phyloP scores from a whole-genome alignment of 2,888 invertebrate species.

The Metallyticus violacea region DNA sequence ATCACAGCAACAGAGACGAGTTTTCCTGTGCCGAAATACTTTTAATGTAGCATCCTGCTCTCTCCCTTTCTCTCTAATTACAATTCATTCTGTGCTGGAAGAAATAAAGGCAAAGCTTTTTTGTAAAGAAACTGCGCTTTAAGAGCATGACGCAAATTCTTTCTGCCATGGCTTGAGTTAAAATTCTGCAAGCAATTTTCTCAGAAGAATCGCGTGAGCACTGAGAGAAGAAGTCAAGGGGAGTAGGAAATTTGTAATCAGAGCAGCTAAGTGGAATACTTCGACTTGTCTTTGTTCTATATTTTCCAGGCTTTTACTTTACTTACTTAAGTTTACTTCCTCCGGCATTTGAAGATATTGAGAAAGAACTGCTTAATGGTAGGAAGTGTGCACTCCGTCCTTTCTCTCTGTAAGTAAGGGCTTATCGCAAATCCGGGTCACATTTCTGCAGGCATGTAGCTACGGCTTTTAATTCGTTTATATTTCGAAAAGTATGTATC shows the following conservation, averaged over 20 bases:
- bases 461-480: neutral
- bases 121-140: neutral
- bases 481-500: neutral
- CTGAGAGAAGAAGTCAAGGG: neutral
- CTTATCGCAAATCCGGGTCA: neutral
- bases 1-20: too few species aligned
- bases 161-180: neutral
- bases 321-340: neutral
- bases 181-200: neutral
- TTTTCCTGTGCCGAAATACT: neutral
- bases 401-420: too few species aligned
- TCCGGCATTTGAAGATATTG: neutral
- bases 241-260: neutral
- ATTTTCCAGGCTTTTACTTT: neutral
- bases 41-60: neutral
- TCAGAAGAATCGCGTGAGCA: neutral
- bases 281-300: neutral
- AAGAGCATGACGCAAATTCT: neutral
- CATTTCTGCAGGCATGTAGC: neutral
- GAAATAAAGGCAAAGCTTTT: neutral
- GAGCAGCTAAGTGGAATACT: neutral
- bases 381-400: neutral
- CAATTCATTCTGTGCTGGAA: neutral
- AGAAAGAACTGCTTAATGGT: too few species aligned
- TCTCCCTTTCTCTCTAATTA: neutral